A percentile compares a stretch with the other conserved stretches of the same genome.
These are phyloP conservation scores for Erannis defoliaria DNA, from an alignment of 2,888 invertebrate species.

Conservation along the genomic window DNA sequence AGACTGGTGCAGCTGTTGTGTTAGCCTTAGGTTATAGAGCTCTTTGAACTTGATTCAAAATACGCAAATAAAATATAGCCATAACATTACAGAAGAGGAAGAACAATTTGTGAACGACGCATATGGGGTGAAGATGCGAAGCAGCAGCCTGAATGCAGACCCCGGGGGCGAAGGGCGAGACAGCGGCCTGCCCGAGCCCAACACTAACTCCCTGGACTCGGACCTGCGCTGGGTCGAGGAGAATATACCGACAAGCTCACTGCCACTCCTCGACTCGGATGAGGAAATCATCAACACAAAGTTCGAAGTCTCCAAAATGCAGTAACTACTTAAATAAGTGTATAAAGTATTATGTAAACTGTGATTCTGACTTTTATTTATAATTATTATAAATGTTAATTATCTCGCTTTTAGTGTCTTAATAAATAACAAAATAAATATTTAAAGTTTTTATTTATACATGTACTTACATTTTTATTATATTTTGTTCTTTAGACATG, in stretches of 20 bases:
- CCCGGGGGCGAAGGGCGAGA: slow-evolving; percentile 50
- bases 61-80: no score
- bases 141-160: slow-evolving; percentile 63
- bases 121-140: slow-evolving; percentile 93
- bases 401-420: slow-evolving; percentile 42
- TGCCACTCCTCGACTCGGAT: slow-evolving; percentile 89
- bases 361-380: slow-evolving; percentile 54
- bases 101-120: slow-evolving; percentile 95
- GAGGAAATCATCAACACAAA: slow-evolving; percentile 95
- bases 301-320: slow-evolving; percentile 96
- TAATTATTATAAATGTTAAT: slow-evolving; percentile 28
- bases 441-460: slow-evolving; percentile 65
- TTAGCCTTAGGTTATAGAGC: no score
- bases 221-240: slow-evolving; percentile 95
- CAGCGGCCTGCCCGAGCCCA: slow-evolving; percentile 49
- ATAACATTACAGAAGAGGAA: slow-evolving; percentile 89
- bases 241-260: slow-evolving; percentile 94
- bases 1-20: no score
- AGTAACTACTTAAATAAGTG: slow-evolving; percentile 81
- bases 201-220: slow-evolving; percentile 71
- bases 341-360: slow-evolving; percentile 62
- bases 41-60: background rate
- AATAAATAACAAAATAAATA: slow-evolving; percentile 39
- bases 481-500: slow-evolving; percentile 77
- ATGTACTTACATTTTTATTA: slow-evolving; percentile 68